phyloP scores from a whole-genome alignment of 2,888 invertebrate genomes.

The Cyaniris semiargus region DNA sequence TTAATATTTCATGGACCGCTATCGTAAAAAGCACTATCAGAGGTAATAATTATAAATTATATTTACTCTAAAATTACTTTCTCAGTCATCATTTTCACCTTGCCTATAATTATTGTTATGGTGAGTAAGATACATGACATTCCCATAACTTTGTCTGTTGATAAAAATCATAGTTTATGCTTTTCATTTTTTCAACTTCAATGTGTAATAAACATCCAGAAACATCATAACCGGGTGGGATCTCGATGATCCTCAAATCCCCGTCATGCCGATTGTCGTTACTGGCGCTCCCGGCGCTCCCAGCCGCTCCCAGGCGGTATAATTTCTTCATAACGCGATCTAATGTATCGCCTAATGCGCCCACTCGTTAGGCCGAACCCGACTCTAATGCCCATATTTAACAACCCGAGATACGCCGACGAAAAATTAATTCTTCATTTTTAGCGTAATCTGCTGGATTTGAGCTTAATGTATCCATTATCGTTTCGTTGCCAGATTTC shows the following conservation, averaged over 20 bases:
- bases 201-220: background rate
- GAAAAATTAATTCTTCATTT: conserved; percentile 20
- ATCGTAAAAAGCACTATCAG: no score
- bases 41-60: no score
- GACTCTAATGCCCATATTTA: conserved; percentile 15
- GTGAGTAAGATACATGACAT: no score
- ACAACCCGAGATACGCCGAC: background rate
- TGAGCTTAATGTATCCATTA: background rate
- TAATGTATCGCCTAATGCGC: conserved; percentile 35
- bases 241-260: background rate
- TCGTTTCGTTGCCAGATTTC: background rate
- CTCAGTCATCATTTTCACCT: no score
- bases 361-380: conserved; percentile 30
- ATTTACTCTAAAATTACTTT: no score
- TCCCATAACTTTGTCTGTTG: no score
- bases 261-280: conserved; percentile 21
- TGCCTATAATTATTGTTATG: no score
- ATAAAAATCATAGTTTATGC: no score
- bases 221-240: background rate
- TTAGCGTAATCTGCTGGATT: background rate
- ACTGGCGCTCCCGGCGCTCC: background rate
- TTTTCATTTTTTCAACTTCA: no score
- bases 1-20: no score
- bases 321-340: conserved; percentile 33
- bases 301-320: conserved; percentile 6